Conservation (phyloP, 2,888 invertebrate genomes). For the Pediacus dermestoides region DNA sequence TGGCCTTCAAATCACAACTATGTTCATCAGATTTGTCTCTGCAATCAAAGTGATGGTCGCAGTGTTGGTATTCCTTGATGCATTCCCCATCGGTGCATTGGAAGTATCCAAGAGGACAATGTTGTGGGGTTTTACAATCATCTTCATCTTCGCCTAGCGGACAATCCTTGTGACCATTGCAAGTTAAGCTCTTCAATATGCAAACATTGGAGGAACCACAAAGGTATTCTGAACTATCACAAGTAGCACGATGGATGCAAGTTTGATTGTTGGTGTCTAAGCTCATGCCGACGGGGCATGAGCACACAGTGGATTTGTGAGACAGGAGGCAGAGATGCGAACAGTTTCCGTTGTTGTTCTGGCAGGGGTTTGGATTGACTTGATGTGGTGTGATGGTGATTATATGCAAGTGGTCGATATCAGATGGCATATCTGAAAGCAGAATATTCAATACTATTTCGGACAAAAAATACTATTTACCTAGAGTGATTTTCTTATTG, state of each 20-base stretch:
- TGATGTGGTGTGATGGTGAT: conserved; percentile 50
- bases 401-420: conserved; percentile 49
- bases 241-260: conserved; percentile 56
- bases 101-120: conserved; percentile 52
- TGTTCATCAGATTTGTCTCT: conserved; percentile 58
- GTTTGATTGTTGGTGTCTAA: conserved; percentile 53
- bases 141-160: conserved; percentile 46
- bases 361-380: conserved; percentile 56
- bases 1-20: conserved; percentile 45
- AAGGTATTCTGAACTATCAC: conserved; percentile 48
- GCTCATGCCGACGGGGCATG: conserved; percentile 66
- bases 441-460: conserved; percentile 4
- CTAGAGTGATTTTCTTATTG: conserved; percentile 45
- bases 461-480: conserved; percentile 32
- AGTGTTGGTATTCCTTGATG: conserved; percentile 42
- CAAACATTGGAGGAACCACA: conserved; percentile 53
- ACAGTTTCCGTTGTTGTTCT: conserved; percentile 60
- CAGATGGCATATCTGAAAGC: conserved; percentile 36
- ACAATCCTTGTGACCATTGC: conserved; percentile 45
- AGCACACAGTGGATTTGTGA: conserved; percentile 45
- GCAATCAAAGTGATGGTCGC: conserved; percentile 56
- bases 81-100: conserved; percentile 53
- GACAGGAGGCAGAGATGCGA: conserved; percentile 69
- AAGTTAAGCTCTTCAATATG: conserved; percentile 37
- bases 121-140: conserved; percentile 35